Base-by-base conservation (phyloP, 2,113 vertebrate genomes). In the Ramphastos sulfuratus region DNA sequence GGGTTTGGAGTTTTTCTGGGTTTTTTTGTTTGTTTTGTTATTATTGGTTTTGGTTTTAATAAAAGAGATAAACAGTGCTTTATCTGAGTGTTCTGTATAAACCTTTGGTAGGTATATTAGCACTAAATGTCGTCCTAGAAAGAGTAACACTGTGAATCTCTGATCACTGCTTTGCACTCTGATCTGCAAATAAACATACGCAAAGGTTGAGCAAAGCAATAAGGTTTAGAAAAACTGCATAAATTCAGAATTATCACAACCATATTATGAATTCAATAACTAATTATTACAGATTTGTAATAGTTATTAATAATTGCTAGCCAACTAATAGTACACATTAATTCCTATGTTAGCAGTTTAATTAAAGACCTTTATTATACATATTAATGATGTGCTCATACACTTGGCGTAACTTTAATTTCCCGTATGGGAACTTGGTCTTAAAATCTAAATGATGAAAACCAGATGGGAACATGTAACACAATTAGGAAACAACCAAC, bases 131-230 rank as follows among this genome's bases (percentile, higher is more conserved):
- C 71, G 93, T 64, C 50, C 56, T 74, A 85, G 48, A 65, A 86
- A 70, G 39, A 85, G 70, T 14, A 5, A 30, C 28, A 33, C 5
- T 27, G n/a, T 56, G 59, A 82, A 85, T 71, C 64, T 85, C 70
- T 76, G 9, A 93, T 69, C 16, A 65, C 25, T 70, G 20, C 31
- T 64, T 78, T 78, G 65, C 23, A 59, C 65, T 85, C 90, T 66
- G 31, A 92, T 82, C 28, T 86, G n/a, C 66, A 92, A 92, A 90
- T 55, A 93, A 87, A 76, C 7, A 28, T 19, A 78, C 69, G n/a
- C 19, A 82, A 92, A 89, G 37, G 15, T 5, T 82, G n/a, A 21
- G 30, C 15, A 92, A 79, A 72, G 24, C 19, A 91, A 12, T 56
- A 67, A 64, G 4, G 12, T 65, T 85, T 81, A 90, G 60, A 73